Evolutionary conservation across 1,140 invertebrate species (phyloP).

Genomic region (Tigriopus japonicus): DNA sequence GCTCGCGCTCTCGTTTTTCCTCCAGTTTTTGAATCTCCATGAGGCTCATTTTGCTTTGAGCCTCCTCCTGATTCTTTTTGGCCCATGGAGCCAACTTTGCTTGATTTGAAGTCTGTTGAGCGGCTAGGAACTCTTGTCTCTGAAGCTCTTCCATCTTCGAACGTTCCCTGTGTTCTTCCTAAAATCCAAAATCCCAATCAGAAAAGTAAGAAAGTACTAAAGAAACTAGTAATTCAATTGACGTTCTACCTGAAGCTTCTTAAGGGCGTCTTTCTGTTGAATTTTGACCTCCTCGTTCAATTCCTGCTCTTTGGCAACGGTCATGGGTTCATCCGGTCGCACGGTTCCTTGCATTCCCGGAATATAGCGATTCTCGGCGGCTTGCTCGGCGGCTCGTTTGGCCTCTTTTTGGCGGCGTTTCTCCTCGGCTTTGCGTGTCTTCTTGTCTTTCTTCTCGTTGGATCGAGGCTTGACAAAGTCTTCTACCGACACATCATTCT

Average conservation of each 20-base stretch:
- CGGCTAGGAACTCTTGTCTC: too few species aligned
- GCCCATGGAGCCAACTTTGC: conserved; percentile 17
- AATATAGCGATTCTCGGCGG: background rate
- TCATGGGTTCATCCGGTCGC: conserved; percentile 10
- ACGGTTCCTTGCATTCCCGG: conserved; percentile 4
- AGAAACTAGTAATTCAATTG: too few species aligned
- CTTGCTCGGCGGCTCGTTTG: background rate
- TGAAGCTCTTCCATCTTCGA: too few species aligned
- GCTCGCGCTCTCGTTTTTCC: conserved; percentile 18
- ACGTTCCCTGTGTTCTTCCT: too few species aligned
- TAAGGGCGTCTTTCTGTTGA: conserved; percentile 13
- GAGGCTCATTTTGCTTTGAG: conserved; percentile 16
- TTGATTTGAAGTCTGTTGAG: background rate
- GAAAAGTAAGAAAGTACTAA: too few species aligned
- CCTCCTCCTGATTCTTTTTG: conserved; percentile 16
- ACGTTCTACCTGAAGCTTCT: background rate
- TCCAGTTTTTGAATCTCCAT: conserved; percentile 20
- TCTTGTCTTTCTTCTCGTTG: conserved; percentile 12
- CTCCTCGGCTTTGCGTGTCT: conserved; percentile 5
- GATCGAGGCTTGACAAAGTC: conserved; percentile 4
- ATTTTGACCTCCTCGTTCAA: conserved; percentile 17
- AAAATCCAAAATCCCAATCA: too few species aligned
- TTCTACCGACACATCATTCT: background rate
- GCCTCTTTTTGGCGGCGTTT: background rate
- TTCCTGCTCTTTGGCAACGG: conserved; percentile 16